These are phyloP conservation scores for Amaurobius ferox DNA, from an alignment of 2,888 invertebrate genomes.

Conservation along the genomic window DNA sequence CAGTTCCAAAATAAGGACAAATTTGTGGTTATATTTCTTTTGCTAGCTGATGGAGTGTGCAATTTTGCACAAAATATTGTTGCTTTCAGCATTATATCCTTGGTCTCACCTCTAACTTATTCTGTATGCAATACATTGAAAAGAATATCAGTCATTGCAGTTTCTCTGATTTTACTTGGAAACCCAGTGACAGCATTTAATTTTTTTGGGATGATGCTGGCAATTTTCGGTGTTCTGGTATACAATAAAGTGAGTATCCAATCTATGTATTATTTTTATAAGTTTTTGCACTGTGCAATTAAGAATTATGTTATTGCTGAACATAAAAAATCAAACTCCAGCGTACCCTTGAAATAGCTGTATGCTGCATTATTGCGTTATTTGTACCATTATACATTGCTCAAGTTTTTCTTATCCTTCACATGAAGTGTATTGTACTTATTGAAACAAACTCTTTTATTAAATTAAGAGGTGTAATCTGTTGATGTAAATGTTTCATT, in stretches of 20 bases:
- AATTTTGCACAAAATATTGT: constrained; percentile 97
- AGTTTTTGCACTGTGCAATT: too few species aligned
- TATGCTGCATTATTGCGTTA: too few species aligned
- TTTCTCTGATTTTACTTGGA: constrained; percentile 89
- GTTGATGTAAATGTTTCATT: too few species aligned
- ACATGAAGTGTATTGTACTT: too few species aligned
- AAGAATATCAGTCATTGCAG: constrained; percentile 90
- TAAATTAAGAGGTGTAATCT: too few species aligned
- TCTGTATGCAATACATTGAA: constrained; percentile 97
- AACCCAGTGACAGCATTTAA: constrained; percentile 94
- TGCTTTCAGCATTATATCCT: constrained; percentile 93
- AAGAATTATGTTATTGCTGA: too few species aligned
- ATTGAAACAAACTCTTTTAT: too few species aligned
- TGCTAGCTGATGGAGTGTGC: constrained; percentile 88
- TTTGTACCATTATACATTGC: too few species aligned
- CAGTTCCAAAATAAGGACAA: constrained; percentile 69
- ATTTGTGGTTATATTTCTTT: constrained; percentile 78
- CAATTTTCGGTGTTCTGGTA: constrained; percentile 90
- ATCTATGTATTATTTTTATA: too few species aligned
- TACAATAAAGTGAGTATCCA: constrained; percentile 87
- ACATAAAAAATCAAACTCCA: too few species aligned
- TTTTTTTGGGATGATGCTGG: constrained; percentile 92
- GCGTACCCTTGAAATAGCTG: too few species aligned
- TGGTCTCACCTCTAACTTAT: constrained; percentile 94
- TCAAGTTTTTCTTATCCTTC: too few species aligned